Percentiles rank a stretch among this genome's conserved stretches.
Evolutionary conservation across 2,888 invertebrate species (phyloP).

Genomic region (Theretra japonica): DNA sequence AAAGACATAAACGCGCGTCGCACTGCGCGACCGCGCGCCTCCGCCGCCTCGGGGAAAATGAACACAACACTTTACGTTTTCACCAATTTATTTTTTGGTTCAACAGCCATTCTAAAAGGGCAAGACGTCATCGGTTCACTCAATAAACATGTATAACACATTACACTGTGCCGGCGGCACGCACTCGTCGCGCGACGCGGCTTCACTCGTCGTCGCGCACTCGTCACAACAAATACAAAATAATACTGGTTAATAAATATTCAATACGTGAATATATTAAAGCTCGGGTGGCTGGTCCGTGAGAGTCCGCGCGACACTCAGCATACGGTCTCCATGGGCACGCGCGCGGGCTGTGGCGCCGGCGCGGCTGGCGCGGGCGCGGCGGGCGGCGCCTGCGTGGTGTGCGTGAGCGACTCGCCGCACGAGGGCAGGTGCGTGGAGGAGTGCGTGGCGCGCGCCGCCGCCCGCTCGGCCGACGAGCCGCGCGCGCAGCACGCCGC

Average conservation of each 20-base stretch:
- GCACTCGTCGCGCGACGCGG: conserved; percentile 13
- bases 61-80: conserved; percentile 39
- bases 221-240: conserved; percentile 71
- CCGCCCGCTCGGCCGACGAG: conserved; percentile 78
- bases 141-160: conserved; percentile 37
- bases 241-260: conserved; percentile 78
- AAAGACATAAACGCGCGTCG: conserved; percentile 68
- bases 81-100: conserved; percentile 59
- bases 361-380: conserved; percentile 81
- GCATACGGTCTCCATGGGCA: conserved; percentile 87
- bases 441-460: conserved; percentile 84
- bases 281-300: conserved; percentile 41
- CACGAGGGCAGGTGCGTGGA: conserved; percentile 93
- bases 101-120: conserved; percentile 72
- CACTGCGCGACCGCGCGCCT: conserved; percentile 1
- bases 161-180: conserved; percentile 33
- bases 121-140: conserved; percentile 52
- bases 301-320: conserved; percentile 57
- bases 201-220: conserved; percentile 34
- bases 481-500: conserved; percentile 83
- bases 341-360: conserved; percentile 76
- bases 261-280: conserved; percentile 46
- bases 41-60: conserved; percentile 24
- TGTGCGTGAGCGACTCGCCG: conserved; percentile 90
- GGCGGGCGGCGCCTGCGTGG: conserved; percentile 87